Evolutionary conservation across 2,797 vertebrate species (phyloP).

Genomic region (Labroides dimidiatus): DNA sequence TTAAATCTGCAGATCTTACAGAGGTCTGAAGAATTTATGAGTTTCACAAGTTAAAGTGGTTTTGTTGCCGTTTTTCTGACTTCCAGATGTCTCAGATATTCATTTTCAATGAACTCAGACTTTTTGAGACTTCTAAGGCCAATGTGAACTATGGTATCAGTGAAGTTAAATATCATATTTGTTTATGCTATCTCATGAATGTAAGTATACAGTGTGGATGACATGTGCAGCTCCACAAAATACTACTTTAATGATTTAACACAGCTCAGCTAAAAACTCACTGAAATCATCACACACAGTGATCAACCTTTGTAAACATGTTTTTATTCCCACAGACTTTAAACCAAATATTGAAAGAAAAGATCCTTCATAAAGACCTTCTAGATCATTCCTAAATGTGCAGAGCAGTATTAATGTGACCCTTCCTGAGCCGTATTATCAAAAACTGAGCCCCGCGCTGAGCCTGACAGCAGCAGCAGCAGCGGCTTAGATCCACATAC

Average conservation of each 20-base stretch:
- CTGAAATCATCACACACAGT: too few species aligned
- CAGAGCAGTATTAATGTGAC: background rate
- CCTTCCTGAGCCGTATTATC: background rate
- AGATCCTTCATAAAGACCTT: background rate
- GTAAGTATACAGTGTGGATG: too few species aligned
- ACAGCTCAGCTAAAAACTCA: background rate
- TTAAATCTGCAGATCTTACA: too few species aligned
- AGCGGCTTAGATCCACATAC: slow-evolving; percentile 11
- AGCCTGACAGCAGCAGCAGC: slow-evolving; percentile 20
- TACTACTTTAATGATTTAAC: background rate
- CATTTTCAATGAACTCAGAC: background rate
- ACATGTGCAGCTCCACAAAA: background rate
- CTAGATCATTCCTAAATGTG: background rate
- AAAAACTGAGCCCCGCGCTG: slow-evolving; percentile 16
- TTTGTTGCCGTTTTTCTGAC: too few species aligned
- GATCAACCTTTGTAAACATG: too few species aligned
- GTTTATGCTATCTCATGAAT: too few species aligned
- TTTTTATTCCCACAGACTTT: too few species aligned
- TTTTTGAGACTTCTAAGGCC: background rate
- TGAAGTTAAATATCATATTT: too few species aligned
- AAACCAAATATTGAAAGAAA: background rate
- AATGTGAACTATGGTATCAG: background rate
- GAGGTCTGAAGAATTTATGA: too few species aligned
- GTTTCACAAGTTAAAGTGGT: too few species aligned
- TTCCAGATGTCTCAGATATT: background rate